Evolutionary conservation across 2,113 vertebrate genomes (phyloP), one percentile per base, ranked within the genome.

Genomic region (Peromyscus maniculatus): DNA sequence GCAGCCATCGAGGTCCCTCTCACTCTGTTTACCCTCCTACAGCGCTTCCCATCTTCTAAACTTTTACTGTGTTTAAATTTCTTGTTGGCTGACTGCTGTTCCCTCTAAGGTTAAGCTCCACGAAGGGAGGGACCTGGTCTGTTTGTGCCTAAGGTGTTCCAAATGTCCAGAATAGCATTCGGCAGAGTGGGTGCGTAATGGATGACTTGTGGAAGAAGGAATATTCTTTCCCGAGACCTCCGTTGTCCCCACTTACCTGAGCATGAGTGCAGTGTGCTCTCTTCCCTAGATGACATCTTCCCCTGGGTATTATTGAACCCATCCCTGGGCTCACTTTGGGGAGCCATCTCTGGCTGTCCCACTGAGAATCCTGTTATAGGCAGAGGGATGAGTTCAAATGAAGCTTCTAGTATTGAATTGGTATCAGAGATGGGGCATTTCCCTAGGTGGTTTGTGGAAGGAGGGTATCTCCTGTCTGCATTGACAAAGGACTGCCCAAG

Each of bases 301-400:
- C 92, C 75, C 79, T 92, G 97, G 31, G 24, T 86, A 92, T 86
- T 74, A 0, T 21, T 93, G 55, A 97, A 94, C 52, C 43, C 94
- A 12, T 97, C 94, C 1, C 91, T 91, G 13, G 93, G 93, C 87
- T 98, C 98, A 31, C 62, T 92, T 75, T 95, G 97, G 12, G 97
- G 96, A 15, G 97, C 89, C 4, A 96, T 95, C 90, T 98, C 97
- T 0, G 75, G 94, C n/a, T 98, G 98, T 89, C 97, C 88, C 79
- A 96, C 39, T 22, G 97, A 95, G 79, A 97, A 89, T 3, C 98
- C 98, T 98, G 95, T 52, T 11, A 78, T 0, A 89, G 57, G 87
- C 7, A 82, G 88, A 95, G 88, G 62, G 79, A 52, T 16, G 52
- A 36, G 39, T 52, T 59, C 77, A 64, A 72, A 52, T 95, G 52